Evolutionary conservation across 2,113 vertebrate genomes (phyloP).

Genomic region (Atrichornis clamosus): DNA sequence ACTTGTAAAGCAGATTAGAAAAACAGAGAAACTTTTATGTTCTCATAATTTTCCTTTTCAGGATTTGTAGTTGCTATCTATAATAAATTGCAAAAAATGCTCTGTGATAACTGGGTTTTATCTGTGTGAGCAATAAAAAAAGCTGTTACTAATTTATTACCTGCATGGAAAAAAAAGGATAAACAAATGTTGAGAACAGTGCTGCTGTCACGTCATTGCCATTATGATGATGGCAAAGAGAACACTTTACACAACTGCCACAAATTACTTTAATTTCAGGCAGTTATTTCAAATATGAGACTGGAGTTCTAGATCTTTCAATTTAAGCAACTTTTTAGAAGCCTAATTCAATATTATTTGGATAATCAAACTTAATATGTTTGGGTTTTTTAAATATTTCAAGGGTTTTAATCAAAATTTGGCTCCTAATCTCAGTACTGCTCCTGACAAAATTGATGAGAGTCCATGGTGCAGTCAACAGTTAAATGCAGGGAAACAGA

Average conservation of each 20-base stretch:
- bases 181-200: background rate
- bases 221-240: background rate
- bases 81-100: background rate
- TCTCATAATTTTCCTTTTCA: background rate
- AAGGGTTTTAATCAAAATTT: background rate
- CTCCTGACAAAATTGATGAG: background rate
- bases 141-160: background rate
- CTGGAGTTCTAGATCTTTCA: background rate
- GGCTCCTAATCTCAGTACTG: background rate
- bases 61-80: background rate
- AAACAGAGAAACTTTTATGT: background rate
- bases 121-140: background rate
- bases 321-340: background rate
- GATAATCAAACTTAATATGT: background rate
- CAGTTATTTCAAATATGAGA: background rate
- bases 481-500: background rate
- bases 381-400: background rate
- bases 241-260: background rate
- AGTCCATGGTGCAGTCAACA: background rate
- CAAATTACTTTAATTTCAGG: background rate
- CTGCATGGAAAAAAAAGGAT: background rate
- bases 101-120: background rate
- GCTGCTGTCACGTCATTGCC: background rate
- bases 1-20: background rate
- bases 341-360: background rate